Evolutionary conservation across 2,113 vertebrate genomes (phyloP).

Genomic region (Saimiri boliviensis): DNA sequence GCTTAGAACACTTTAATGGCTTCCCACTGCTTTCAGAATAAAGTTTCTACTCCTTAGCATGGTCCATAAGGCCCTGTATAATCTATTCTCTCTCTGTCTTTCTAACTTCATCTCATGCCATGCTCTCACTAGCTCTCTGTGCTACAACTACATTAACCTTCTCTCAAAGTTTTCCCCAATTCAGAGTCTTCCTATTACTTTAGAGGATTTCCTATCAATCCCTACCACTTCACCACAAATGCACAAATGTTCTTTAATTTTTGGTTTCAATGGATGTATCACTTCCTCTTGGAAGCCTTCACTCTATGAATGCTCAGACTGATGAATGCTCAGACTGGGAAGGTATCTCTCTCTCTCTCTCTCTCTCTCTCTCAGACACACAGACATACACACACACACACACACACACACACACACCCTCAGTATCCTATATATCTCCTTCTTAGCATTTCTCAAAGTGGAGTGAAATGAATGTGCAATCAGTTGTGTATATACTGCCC

Average conservation of each 20-base stretch:
- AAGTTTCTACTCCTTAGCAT: background rate
- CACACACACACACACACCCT: background rate
- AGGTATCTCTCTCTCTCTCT: background rate
- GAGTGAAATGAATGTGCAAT: background rate
- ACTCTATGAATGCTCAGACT: background rate
- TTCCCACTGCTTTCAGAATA: background rate
- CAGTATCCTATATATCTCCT: background rate
- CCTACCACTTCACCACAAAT: background rate
- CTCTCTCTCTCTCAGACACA: background rate
- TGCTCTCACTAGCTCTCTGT: background rate
- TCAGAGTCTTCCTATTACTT: background rate
- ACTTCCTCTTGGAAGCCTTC: background rate
- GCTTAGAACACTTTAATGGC: background rate
- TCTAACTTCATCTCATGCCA: background rate
- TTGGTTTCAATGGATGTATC: background rate
- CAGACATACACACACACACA: background rate
- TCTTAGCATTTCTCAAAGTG: background rate
- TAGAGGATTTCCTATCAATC: background rate
- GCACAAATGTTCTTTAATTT: background rate
- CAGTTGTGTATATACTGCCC: background rate
- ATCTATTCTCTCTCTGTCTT: background rate
- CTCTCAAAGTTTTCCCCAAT: background rate
- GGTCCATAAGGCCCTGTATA: background rate
- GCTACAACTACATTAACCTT: background rate
- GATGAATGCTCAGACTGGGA: too few species aligned